Conservation (phyloP, 2,888 invertebrate genomes). For the Hirudinaria manillensis region DNA sequence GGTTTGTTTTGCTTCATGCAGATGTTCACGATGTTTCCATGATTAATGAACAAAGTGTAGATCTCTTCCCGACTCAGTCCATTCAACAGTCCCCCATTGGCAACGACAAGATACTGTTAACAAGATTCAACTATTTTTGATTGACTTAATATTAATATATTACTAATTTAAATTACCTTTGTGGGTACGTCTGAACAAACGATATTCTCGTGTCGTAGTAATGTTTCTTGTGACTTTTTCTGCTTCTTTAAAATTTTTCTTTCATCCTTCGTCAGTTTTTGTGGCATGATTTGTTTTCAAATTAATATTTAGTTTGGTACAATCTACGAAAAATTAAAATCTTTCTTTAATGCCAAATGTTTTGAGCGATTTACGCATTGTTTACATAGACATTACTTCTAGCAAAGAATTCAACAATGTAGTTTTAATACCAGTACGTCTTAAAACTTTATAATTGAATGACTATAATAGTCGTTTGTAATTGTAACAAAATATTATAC, state of each 20-base stretch:
- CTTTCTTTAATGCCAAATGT: too few species aligned
- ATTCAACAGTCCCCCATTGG: slow-evolving; percentile 79
- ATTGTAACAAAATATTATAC: too few species aligned
- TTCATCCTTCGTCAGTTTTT: slow-evolving; percentile 39
- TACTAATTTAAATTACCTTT: not conserved
- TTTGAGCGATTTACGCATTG: too few species aligned
- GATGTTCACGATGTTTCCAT: slow-evolving; percentile 62
- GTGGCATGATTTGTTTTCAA: not conserved
- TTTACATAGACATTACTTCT: too few species aligned
- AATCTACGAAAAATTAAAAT: too few species aligned
- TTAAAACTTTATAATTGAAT: too few species aligned
- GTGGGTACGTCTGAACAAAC: slow-evolving; percentile 15
- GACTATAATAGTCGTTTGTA: too few species aligned
- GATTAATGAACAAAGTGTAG: slow-evolving; percentile 57
- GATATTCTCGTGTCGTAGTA: slow-evolving; percentile 33
- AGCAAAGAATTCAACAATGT: too few species aligned
- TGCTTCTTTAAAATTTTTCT: slow-evolving; percentile 44
- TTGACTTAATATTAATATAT: not conserved
- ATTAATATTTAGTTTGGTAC: too few species aligned
- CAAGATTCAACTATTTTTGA: not conserved
- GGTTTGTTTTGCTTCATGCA: slow-evolving; percentile 73
- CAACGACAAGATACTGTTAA: slow-evolving; percentile 67
- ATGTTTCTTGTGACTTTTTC: slow-evolving; percentile 31
- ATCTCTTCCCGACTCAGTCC: slow-evolving; percentile 67
- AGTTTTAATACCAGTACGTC: too few species aligned